Conservation (phyloP, 35 echinoderm and acorn worm species). For the Amphiura filiformis region DNA sequence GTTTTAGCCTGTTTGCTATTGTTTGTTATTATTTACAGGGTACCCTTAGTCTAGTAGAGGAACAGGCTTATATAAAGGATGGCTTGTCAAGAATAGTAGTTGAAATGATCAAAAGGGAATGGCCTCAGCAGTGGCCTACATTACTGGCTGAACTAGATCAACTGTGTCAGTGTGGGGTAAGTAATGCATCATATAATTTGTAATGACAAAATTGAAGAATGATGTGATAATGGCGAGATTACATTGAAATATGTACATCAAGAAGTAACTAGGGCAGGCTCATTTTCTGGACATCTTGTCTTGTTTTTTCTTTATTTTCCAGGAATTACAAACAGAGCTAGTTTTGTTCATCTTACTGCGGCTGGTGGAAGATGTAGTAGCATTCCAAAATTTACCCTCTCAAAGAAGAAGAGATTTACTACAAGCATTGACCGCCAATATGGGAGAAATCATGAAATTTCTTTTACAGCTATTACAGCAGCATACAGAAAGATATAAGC, state of each 20-base stretch:
- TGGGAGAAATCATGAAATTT: conserved; percentile 69
- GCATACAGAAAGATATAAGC: conserved; percentile 51
- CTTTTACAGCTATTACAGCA: conserved; percentile 54
- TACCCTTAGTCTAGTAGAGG: conserved; percentile 53
- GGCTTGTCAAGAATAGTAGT: conserved; percentile 87
- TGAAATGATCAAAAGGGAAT: conserved; percentile 97
- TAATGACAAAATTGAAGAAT: neutral
- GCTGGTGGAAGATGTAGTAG: conserved; percentile 82
- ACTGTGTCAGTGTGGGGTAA: conserved; percentile 76
- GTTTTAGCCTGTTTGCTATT: neutral
- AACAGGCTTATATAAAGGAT: conserved; percentile 84
- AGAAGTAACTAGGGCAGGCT: too few relatives aligned
- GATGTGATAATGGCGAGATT: too few relatives aligned
- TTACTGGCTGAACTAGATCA: conserved; percentile 72
- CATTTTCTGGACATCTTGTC: too few relatives aligned
- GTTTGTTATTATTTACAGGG: conserved; percentile 47
- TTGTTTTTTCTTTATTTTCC: conserved; percentile 10
- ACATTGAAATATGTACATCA: too few relatives aligned
- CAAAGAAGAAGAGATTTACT: conserved; percentile 59
- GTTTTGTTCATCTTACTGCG: conserved; percentile 83
- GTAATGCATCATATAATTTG: too few relatives aligned
- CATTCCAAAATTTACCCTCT: conserved; percentile 68
- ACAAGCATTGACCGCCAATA: conserved; percentile 64
- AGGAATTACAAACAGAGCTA: conserved; percentile 89
- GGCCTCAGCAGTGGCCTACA: conserved; percentile 92